Evolutionary conservation across 2,888 invertebrate genomes (phyloP), one percentile per base, ranked within the genome.

Genomic region (Tubulanus polymorphus): DNA sequence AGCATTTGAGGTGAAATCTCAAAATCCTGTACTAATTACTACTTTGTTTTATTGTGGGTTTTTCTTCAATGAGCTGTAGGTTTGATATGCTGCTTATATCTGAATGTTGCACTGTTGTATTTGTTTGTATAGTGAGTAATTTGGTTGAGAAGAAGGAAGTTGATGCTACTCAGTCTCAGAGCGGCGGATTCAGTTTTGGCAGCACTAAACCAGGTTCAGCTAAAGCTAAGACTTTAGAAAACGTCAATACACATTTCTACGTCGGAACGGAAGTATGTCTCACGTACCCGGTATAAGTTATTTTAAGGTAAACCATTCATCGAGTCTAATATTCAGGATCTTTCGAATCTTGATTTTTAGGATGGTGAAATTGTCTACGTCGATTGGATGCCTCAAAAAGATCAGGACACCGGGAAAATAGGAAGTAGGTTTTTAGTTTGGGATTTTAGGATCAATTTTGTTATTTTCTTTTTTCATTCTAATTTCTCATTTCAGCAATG

Each of bases 321-420:
- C n/a, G n/a, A n/a, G n/a, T n/a, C n/a, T n/a, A n/a, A n/a, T n/a
- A n/a, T n/a, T n/a, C n/a, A n/a, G n/a, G n/a, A n/a, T n/a, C n/a
- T n/a, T n/a, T n/a, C n/a, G n/a, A n/a, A n/a, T n/a, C n/a, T n/a
- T n/a, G n/a, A 35, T 35, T 61, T 59, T 15, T 61, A 78, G 77
- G 79, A 79, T 65, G 79, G 79, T 15, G 79, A 79, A 56, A 61
- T 79, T n/a, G 74, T 79, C 5, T 79, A 78, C 63, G 70, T 72
- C 6, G 79, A 79, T 60, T 79, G 79, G 79, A 75, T 79, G 75
- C 79, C 79, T 18, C 76, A 78, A 60, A 79, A 79, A 66, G 79
- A 79, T 58, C 73, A 75, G 46, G 79, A 79, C 60, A 69, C 74
- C 20, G 79, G 79, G 35, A 79, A 79, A 64, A 67, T 77, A 48